Evolutionary conservation across 2,797 vertebrate species (phyloP).

Genomic region (Siniperca obscura): DNA sequence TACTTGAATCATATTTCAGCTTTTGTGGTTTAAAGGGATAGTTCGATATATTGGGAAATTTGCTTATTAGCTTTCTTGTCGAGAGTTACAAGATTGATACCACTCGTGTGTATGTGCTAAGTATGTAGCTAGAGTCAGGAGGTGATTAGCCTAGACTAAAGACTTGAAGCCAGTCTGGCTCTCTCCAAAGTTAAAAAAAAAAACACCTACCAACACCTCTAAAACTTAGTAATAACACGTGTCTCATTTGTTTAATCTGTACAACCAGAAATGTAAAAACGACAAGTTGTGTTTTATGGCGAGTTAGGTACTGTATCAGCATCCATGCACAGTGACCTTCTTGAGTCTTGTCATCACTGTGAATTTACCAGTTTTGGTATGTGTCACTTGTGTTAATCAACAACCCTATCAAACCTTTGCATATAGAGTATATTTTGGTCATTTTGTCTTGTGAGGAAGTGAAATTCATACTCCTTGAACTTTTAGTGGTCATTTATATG

Average conservation of each 20-base stretch:
- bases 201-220: not conserved
- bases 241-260: not conserved
- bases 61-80: not conserved
- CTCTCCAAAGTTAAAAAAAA: not conserved
- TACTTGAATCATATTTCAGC: not conserved
- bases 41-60: not conserved
- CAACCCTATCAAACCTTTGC: not conserved
- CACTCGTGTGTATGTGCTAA: not conserved
- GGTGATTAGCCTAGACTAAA: slow-evolving; percentile 18
- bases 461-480: slow-evolving; percentile 24
- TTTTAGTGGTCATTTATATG: slow-evolving; percentile 29
- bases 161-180: not conserved
- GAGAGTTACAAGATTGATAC: not conserved
- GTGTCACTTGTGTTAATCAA: slow-evolving; percentile 9
- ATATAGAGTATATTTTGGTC: slow-evolving; percentile 8
- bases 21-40: not conserved
- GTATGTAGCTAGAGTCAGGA: not conserved
- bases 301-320: not conserved
- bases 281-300: not conserved
- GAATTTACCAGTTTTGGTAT: not conserved
- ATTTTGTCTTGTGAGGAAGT: slow-evolving; percentile 16
- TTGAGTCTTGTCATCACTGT: not conserved
- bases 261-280: not conserved
- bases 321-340: not conserved
- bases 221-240: not conserved